A percentile compares a stretch with the other conserved stretches of the same genome.
Conservation (phyloP, 2,113 vertebrate genomes). For the Oreochromis tanganicae region DNA sequence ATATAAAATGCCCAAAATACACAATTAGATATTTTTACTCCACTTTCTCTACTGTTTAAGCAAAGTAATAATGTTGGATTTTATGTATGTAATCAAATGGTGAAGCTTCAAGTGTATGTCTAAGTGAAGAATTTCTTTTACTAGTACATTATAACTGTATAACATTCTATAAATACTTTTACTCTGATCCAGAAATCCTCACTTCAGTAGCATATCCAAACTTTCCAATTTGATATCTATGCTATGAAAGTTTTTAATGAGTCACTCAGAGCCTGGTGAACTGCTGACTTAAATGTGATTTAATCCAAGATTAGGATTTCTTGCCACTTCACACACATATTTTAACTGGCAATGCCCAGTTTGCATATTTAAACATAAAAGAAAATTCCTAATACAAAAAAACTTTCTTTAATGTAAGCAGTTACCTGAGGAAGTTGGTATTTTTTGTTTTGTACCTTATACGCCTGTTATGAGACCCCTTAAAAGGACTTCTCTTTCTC, state of each 20-base stretch:
- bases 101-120: not conserved
- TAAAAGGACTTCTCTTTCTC: not conserved
- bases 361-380: not conserved
- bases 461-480: not conserved
- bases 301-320: not conserved
- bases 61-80: not conserved
- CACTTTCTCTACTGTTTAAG: accelerated
- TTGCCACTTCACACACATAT: not conserved
- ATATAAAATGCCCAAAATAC: not conserved
- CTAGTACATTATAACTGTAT: not conserved
- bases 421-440: not conserved
- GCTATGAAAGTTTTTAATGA: not conserved
- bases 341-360: not conserved
- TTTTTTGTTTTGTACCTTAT: not conserved
- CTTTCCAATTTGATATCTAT: not conserved
- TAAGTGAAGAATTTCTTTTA: not conserved
- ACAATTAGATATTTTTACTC: not conserved
- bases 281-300: not conserved
- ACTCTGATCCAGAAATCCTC: not conserved
- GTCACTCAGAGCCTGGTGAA: accelerated
- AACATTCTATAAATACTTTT: not conserved
- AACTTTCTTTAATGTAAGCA: accelerated
- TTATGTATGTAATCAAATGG: not conserved
- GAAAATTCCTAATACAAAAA: not conserved
- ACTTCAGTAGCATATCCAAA: not conserved